Evolutionary conservation across 2,888 invertebrate species (phyloP), one percentile per base, ranked within the genome.

Genomic region (Drosophila ezoana): DNA sequence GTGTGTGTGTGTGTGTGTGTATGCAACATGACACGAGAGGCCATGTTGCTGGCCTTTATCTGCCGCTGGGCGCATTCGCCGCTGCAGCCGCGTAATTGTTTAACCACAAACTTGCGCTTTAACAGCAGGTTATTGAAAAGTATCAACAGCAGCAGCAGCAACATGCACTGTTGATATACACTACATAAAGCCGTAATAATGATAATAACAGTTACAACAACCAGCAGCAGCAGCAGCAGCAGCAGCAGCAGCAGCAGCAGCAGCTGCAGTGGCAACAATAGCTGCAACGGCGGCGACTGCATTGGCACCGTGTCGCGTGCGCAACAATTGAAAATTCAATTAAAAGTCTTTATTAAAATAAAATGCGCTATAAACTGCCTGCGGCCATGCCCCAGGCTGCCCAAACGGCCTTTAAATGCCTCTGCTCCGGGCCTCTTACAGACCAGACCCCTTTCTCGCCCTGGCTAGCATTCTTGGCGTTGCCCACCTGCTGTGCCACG

Each of bases 331-430:
- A 89, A 87, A 87, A 89, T 87, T 87, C 86, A 87, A 87, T 87
- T 87, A 87, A 87, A 87, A 89, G 86, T 85, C 89, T 89, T 87
- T 89, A 89, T 89, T 87, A 81, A 89, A 89, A 85, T 84, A 86
- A 88, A 84, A 86, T 88, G 78, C 87, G 63, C 73, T 82, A 76
- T 69, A 71, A 70, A 85, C 73, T 64, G 63, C 47, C 65, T 23
- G 60, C 45, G 47, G 58, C 61, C 57, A 51, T 61, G 73, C 62
- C 76, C 76, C 72, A 51, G 28, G 23, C 14, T 32, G 33, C 13
- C 38, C 60, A 47, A 44, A 33, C 43, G 63, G 53, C 61, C 76
- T 49, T 53, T 51, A 23, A 32, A 49, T 37, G 20, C 28, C 28
- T 8, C 8, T 8, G 28, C 8, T 28, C 2, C 28, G 8, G 28